Percentiles rank a stretch among this genome's conserved stretches.
These are phyloP conservation scores for Drosophila seclusa DNA, from an alignment of 2,888 invertebrate species.

Conservation along the genomic window DNA sequence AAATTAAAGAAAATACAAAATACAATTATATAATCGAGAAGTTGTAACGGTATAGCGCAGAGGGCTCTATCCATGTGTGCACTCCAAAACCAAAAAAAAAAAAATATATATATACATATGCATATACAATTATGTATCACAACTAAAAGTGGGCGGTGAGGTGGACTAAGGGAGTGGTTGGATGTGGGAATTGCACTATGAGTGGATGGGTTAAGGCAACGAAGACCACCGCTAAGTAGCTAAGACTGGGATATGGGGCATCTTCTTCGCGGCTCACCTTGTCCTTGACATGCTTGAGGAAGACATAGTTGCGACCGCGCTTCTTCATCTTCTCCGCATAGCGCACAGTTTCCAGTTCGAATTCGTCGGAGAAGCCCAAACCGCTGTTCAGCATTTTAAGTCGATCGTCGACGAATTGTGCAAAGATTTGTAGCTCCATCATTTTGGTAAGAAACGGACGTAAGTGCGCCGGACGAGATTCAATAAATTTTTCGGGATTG, in stretches of 20 bases:
- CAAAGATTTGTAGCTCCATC: slow-evolving; percentile 97
- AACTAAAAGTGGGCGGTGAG: slow-evolving; percentile 17
- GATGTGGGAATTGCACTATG: slow-evolving; percentile 40
- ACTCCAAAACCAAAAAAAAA: slow-evolving; percentile 41
- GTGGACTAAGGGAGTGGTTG: slow-evolving; percentile 19
- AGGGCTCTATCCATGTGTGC: slow-evolving; percentile 33
- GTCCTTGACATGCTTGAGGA: slow-evolving; percentile 94
- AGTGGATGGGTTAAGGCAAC: slow-evolving; percentile 39
- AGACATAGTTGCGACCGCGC: slow-evolving; percentile 88
- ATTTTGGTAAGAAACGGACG: slow-evolving; percentile 96
- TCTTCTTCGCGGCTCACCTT: slow-evolving; percentile 87
- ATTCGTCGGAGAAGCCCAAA: slow-evolving; percentile 96
- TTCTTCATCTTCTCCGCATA: slow-evolving; percentile 86
- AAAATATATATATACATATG: slow-evolving; percentile 4
- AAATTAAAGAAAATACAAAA: slow-evolving; percentile 34
- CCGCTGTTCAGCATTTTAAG: slow-evolving; percentile 97
- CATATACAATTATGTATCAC: slow-evolving; percentile 28
- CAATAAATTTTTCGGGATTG: slow-evolving; percentile 94
- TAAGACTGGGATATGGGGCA: slow-evolving; percentile 2
- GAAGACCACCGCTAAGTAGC: slow-evolving; percentile 26
- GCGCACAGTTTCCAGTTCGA: slow-evolving; percentile 93
- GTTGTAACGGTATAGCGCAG: slow-evolving; percentile 45
- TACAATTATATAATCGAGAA: slow-evolving; percentile 27
- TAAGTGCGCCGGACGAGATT: slow-evolving; percentile 92
- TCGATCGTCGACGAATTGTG: slow-evolving; percentile 96